Evolutionary conservation across 2,113 vertebrate genomes (phyloP), one percentile per base, ranked within the genome.

Genomic region (Amphiprion ocellaris): DNA sequence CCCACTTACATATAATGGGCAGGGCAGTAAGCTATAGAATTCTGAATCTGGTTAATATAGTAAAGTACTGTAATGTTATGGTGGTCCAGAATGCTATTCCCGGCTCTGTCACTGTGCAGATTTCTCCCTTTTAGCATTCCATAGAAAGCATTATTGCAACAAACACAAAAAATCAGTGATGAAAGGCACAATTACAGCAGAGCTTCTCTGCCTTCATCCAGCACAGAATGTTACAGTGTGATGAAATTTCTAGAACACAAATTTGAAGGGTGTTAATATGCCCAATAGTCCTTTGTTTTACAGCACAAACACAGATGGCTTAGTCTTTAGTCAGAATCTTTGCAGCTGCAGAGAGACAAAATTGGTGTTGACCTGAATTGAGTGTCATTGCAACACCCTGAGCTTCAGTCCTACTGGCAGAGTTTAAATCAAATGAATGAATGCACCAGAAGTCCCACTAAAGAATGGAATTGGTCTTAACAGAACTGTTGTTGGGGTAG

Each of bases 301-400:
- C 41, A 62, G 23, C n/a, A 79, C 53, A 84, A 39, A 79, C 56
- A 66, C 53, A 76, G 28, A 58, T 58, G 52, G 49, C 19, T 28
- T 5, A 19, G 23, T 39, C 9, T 72, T 17, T 41, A 30, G 44
- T 56, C 33, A 33, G 16, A 23, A 24, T 30, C 24, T 64, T 60
- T 77, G 64, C 74, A 84, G 55, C 4, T 26, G 15, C 17, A 3
- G 39, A 61, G 11, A 37, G 33, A 55, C 28, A 54, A 26, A 39
- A 24, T 60, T 23, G 26, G 12, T 55, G 46, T 44, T 0, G 4
- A 30, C 54, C 66, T 59, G 28, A 85, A 79, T 71, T 5, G 60
- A 77, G 1, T 6, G 55, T 72, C 74, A 81, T 79, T 89, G 88
- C 89, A 91, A 88, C 73, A 87, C 54, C 82, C 53, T 10, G 23